Evolutionary conservation across 2,113 vertebrate genomes (phyloP), one percentile per base, ranked within the genome.

Genomic region (Mionectes macconnelli): DNA sequence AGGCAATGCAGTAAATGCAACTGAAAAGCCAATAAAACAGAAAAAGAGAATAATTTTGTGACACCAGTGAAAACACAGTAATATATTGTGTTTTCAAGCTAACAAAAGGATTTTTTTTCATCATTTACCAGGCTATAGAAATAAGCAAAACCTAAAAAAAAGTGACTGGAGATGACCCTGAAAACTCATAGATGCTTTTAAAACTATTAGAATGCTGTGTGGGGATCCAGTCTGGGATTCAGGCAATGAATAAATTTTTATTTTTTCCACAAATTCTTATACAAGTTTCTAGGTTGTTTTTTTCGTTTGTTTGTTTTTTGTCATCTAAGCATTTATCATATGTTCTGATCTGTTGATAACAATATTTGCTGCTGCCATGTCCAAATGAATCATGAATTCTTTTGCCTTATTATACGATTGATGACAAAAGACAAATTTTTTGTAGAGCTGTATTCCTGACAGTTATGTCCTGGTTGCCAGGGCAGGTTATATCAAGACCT

Each of bases 191-290:
- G 12, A 25, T 52, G 10, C 1, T 81, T 35, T 72, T 45, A 28
- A 42, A 82, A 87, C 49, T 53, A 55, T 7, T 10, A 31, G 24
- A 15, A 7, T n/a, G 8, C 12, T 40, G 2, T 1, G 0, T 1
- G 2, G 69, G 73, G 19, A 0, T 2, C 24, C 28, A 47, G 28
- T 25, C 8, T 28, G 27, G 22, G 8, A 50, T 70, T 67, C 47
- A 45, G 25, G 12, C 8, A 23, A 47, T 22, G 8, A 22, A 12
- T 21, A 35, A 0, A 5, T 24, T 19, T 59, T 37, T 0, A 0
- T 20, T 8, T 90, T 52, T 87, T 66, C 18, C 8, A 19, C 8
- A 7, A 53, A 12, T 31, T 30, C 42, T 70, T 63, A 10, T 6
- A 8, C 21, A 1, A 3, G 2, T n/a, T 82, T 73, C 6, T 59